phyloP scores from a whole-genome alignment of 2,113 vertebrate species.

The Bambusicola thoracicus region DNA sequence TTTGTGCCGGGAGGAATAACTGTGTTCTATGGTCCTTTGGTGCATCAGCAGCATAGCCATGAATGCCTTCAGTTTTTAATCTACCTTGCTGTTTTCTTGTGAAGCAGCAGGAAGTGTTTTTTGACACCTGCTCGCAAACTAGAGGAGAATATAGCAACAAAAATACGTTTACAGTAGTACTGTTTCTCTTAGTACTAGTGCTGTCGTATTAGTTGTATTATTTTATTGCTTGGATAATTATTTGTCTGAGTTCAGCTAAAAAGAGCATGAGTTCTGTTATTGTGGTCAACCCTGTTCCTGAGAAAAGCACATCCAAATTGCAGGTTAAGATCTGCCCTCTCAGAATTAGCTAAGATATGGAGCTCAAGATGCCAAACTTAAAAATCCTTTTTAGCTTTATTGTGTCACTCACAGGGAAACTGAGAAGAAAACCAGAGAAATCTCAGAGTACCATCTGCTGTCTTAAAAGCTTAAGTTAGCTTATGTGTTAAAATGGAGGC shows the following conservation, averaged over 20 bases:
- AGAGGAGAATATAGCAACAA: neutral
- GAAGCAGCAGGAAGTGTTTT: neutral
- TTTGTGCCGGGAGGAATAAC: neutral
- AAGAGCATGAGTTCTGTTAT: no score
- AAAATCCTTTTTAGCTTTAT: neutral
- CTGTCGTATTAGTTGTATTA: rapidly evolving
- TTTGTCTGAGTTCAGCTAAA: neutral
- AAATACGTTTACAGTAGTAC: rapidly evolving
- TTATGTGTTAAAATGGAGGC: rapidly evolving
- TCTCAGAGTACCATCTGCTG: neutral
- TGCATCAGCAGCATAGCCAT: neutral
- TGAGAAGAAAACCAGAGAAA: neutral
- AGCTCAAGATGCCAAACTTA: neutral
- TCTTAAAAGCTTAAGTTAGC: neutral
- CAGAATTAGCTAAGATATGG: neutral
- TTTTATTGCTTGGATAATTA: neutral
- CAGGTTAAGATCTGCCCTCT: neutral
- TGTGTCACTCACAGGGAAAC: neutral
- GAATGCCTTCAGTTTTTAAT: neutral
- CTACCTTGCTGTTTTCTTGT: neutral
- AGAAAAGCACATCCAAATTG: rapidly evolving
- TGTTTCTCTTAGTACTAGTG: no score
- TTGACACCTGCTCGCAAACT: rapidly evolving
- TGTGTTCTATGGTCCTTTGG: neutral
- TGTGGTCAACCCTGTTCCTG: rapidly evolving